Evolutionary conservation across 1,140 invertebrate genomes (phyloP), one percentile per base, ranked within the genome.

Genomic region (Drosophila varians): DNA sequence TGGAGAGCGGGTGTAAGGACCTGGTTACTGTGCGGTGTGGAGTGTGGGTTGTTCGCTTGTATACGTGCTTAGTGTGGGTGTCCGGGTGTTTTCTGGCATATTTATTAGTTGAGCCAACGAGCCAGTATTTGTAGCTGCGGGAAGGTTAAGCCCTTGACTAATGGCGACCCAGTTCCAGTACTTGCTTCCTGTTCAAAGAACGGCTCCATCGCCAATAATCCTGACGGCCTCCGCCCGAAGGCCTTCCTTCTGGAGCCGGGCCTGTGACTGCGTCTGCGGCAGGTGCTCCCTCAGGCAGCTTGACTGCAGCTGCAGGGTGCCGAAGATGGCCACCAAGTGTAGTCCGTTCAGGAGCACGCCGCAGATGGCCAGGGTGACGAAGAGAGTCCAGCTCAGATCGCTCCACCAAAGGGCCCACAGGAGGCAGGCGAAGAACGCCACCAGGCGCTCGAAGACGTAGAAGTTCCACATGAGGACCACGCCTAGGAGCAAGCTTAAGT

Each of bases 21-120:
- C n/a, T n/a, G n/a, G n/a, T n/a, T n/a, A n/a, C n/a, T n/a, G n/a
- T n/a, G n/a, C n/a, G 28, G 5, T 11, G 5, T 45, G 11, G 26
- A 31, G 26, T 14, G 3, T 42, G 51, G 16, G 28, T 8, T 42
- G 36, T 48, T 19, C 38, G 23, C 46, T 31, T 16, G 36, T 72
- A 57, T 56, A 52, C 53, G 64, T 62, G 56, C 31, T 56, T 31
- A 25, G 66, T 69, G 31, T 38, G 18, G 48, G 71, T 47, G 60
- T 53, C 52, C 56, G 38, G 28, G 48, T n/a, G 78, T 72, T 72
- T 52, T 79, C 60, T 86, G 80, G 80, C 82, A 87, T 86, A 86
- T 86, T 86, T 84, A 84, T 84, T 84, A 86, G 76, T 80, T 86
- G 72, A 80, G 68, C 68, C 53, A 42, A 47, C 74, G 73, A 82